Evolutionary conservation across 2,113 vertebrate species (phyloP), one percentile per base, ranked within the genome.

Genomic region (Argyrosomus japonicus): DNA sequence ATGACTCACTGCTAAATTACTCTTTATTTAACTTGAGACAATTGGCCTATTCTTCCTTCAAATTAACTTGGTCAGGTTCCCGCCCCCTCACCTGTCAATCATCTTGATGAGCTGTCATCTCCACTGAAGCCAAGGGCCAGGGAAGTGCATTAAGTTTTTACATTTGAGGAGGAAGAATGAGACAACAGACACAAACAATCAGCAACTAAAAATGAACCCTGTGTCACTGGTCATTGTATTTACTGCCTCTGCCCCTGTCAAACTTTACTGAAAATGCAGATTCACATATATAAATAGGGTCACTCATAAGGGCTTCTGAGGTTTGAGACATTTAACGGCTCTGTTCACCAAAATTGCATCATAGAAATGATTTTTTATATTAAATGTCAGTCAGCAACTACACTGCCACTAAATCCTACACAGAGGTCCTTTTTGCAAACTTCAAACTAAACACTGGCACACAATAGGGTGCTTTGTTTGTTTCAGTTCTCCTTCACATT

Each of bases 21-120:
- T 40, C 51, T 62, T 11, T 12, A 5, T 72, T 64, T 23, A 57
- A 64, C n/a, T 23, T 1, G 21, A 13, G 54, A 23, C 54, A 23
- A 11, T 56, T 25, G 3, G 27, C 27, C 68, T 80, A 57, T 73
- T 80, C 78, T 58, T 80, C n/a, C 70, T 40, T 74, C 69, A 67
- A 57, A 60, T 58, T 43, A 23, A 21, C 78, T 50, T 6, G 78
- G 69, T 65, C 68, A 64, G 32, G 61, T 57, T 64, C 36, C 36
- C 12, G 5, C 36, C 21, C 12, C 36, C 62, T 14, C 62, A 43
- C 21, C 62, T 45, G 61, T 53, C 78, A 73, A 4, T 73, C 78
- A 73, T 64, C 21, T 14, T 50, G 78, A 80, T 17, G 27, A 72
- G 51, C 69, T 48, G 68, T 65, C 51, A 50, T 71, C 60, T 72